Base-by-base conservation (phyloP, 2,888 invertebrate species). In the Therioaphis trifolii region DNA sequence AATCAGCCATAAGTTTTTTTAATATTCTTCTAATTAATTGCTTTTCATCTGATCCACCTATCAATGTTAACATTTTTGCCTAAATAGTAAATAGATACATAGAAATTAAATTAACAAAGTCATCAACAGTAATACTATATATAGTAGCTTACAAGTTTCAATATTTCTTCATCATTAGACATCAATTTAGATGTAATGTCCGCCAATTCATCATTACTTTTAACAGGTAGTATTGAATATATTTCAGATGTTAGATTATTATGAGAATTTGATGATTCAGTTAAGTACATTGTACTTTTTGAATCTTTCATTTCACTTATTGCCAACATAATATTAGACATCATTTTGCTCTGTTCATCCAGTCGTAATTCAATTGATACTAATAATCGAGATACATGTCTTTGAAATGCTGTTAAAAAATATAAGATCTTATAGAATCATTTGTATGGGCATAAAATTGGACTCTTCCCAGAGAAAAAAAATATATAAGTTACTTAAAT, bases 251-350 rank as follows among this genome's bases (percentile, higher is more conserved):
- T 11, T 43, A 43, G 11, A 4, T 43, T 43, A 43, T 43, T 11
- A 43, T 4, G 11, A 43, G 43, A 43, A 43, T 43, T 43, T 43
- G 58, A 21, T 58, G 21, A 58, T 58, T n/a, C 21, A 58, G 58
- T 21, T 58, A 58, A 58, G 3, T 9, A 58, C n/a, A 58, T 11
- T 58, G 58, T 24, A 21, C 12, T 58, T 58, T 58, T 58, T 58
- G 58, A 58, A 58, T 58, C 58, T 21, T 58, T 58, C n/a, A 58
- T 58, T 58, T 58, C 21, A 58, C 58, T 58, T 58, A 58, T n/a
- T 21, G 58, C 43, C 43, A 43, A 43, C 43, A 43, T 43, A 7
- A 43, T 43, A 43, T 43, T 43, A 7, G 43, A 43, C 43, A 43
- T 7, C 11, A 43, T 43, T 43, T 43, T 43, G 4, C 7, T 43